phyloP scores from a whole-genome alignment of 2,888 invertebrate species.

The Xestia ashworthii region DNA sequence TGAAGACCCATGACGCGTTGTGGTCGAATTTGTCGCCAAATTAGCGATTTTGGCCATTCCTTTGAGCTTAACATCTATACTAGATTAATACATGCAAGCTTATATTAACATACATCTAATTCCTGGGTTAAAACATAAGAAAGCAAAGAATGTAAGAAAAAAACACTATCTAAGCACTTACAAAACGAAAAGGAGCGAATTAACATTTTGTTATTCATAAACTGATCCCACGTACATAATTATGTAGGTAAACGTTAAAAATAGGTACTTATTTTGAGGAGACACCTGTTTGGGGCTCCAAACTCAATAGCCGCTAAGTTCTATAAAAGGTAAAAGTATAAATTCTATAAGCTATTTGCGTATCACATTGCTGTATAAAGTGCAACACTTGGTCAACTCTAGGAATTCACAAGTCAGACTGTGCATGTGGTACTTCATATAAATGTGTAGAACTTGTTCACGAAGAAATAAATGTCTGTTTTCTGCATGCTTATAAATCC shows the following conservation, averaged over 20 bases:
- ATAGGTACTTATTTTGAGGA: background rate
- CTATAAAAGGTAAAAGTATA: constrained; percentile 28
- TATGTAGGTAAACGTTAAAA: background rate
- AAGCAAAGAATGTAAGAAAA: constrained; percentile 29
- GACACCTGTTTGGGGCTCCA: constrained; percentile 1
- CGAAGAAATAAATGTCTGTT: constrained; percentile 6
- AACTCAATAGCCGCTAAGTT: background rate
- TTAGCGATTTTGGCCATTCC: constrained; percentile 7
- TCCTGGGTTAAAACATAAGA: constrained; percentile 24
- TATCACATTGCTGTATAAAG: constrained; percentile 42
- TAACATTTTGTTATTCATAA: constrained; percentile 70
- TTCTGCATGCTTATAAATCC: background rate
- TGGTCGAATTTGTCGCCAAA: constrained; percentile 18
- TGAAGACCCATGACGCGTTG: constrained; percentile 7
- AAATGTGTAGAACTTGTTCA: background rate
- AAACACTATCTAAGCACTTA: constrained; percentile 21
- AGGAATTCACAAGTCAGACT: constrained; percentile 1
- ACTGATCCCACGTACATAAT: constrained; percentile 78
- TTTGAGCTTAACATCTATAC: constrained; percentile 33
- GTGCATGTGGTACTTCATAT: background rate
- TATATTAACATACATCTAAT: constrained; percentile 32
- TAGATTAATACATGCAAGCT: constrained; percentile 54
- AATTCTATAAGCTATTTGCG: constrained; percentile 7
- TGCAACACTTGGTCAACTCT: constrained; percentile 47
- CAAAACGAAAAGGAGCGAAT: constrained; percentile 7